phyloP scores from a whole-genome alignment of 1,140 invertebrate genomes.

The Formica selysi region DNA sequence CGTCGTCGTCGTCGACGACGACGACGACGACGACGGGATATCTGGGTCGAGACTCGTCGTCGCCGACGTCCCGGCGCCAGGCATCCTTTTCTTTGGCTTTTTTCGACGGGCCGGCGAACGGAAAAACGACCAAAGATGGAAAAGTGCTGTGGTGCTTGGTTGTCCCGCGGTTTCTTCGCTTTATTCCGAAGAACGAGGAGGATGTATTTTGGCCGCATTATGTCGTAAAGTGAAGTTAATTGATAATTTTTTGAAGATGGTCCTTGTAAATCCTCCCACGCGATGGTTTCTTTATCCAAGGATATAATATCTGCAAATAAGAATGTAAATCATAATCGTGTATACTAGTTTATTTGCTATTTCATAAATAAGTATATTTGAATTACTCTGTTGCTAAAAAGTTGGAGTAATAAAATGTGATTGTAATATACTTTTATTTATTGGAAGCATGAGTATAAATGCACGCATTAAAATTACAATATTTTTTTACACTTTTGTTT shows the following conservation, averaged over 20 bases:
- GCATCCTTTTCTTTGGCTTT: constrained; percentile 80
- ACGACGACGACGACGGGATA: constrained; percentile 78
- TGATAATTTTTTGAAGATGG: constrained; percentile 19
- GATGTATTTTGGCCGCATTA: constrained; percentile 39
- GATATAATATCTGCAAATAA: background rate
- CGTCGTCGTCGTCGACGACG: constrained; percentile 69
- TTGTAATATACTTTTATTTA: background rate
- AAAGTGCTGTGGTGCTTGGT: constrained; percentile 66
- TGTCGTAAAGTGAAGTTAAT: constrained; percentile 50
- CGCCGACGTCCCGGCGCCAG: constrained; percentile 84
- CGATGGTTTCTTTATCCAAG: background rate
- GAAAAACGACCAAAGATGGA: constrained; percentile 71
- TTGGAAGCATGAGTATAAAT: background rate
- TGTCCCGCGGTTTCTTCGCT: constrained; percentile 67
- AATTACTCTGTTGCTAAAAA: background rate
- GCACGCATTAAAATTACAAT: background rate
- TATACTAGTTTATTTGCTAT: background rate
- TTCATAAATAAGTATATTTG: background rate
- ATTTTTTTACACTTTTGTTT: background rate
- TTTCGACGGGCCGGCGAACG: constrained; percentile 69
- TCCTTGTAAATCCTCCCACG: background rate
- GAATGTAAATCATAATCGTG: background rate
- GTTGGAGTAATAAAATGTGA: background rate
- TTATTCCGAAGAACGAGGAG: constrained; percentile 51
- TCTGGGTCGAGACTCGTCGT: constrained; percentile 85